These are phyloP conservation scores for Plectus sambesii DNA, from an alignment of 1,140 invertebrate genomes.

Conservation along the genomic window DNA sequence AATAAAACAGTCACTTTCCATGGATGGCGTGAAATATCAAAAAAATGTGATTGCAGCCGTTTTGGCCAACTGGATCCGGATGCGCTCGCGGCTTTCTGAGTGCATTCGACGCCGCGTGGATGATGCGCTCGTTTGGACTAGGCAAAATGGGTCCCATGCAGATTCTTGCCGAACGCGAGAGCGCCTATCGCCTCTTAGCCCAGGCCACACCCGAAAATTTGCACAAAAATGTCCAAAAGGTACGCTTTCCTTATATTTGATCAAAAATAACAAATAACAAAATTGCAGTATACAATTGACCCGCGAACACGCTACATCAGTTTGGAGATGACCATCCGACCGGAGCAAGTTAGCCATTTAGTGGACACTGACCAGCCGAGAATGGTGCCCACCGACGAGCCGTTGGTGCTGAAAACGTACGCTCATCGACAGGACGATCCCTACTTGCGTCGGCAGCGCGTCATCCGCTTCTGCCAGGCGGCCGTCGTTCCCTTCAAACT, in stretches of 20 bases:
- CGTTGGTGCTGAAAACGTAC: conserved; percentile 12
- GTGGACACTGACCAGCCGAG: conserved; percentile 23
- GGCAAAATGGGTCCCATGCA: conserved; percentile 48
- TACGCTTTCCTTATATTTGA: conserved; percentile 10
- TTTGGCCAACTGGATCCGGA: conserved; percentile 95
- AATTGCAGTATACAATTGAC: conserved; percentile 29
- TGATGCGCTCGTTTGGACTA: conserved; percentile 69
- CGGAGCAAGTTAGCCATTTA: conserved; percentile 21
- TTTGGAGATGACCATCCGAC: conserved; percentile 11
- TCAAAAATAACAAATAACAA: too few relatives aligned
- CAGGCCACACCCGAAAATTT: conserved; percentile 94
- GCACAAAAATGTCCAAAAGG: conserved; percentile 58
- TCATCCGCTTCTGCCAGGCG: conserved; percentile 20
- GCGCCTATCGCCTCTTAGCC: conserved; percentile 72
- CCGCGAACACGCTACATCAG: conserved; percentile 21
- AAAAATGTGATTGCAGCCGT: conserved; percentile 67
- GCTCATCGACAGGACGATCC: conserved; percentile 12
- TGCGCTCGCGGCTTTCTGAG: conserved; percentile 92
- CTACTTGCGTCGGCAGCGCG: conserved; percentile 11
- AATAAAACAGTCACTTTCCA: conserved; percentile 2
- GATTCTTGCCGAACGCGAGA: conserved; percentile 76
- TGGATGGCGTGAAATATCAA: background rate
- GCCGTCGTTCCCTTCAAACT: conserved; percentile 21
- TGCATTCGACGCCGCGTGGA: conserved; percentile 89
- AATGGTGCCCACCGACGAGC: background rate